These are phyloP conservation scores for Melinopterus prodromus DNA, from an alignment of 2,888 invertebrate genomes.

Conservation along the genomic window DNA sequence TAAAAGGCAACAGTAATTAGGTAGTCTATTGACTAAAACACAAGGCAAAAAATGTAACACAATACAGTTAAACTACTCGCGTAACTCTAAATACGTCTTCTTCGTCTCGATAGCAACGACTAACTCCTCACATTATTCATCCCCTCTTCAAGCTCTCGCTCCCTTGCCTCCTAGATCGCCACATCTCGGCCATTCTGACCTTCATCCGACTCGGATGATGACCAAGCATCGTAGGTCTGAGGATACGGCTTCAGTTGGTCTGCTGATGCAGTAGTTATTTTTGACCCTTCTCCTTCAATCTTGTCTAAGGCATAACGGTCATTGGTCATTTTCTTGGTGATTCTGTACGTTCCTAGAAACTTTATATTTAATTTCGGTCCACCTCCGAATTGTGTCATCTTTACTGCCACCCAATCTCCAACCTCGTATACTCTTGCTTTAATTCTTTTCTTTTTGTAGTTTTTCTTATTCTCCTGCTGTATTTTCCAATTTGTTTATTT, in stretches of 20 bases:
- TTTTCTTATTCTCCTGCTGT: slow-evolving; percentile 40
- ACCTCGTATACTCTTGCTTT: slow-evolving; percentile 38
- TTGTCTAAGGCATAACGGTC: slow-evolving; percentile 11
- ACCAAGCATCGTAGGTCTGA: background rate
- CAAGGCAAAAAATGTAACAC: no score
- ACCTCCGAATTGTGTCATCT: slow-evolving; percentile 51
- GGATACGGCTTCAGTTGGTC: slow-evolving; percentile 10
- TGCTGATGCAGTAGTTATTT: slow-evolving; percentile 15
- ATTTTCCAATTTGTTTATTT: slow-evolving; percentile 30
- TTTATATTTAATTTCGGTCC: slow-evolving; percentile 50
- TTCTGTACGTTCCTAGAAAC: slow-evolving; percentile 51
- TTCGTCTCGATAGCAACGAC: no score
- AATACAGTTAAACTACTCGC: no score
- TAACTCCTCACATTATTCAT: no score
- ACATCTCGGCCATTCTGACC: no score
- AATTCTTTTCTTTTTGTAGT: slow-evolving; percentile 35
- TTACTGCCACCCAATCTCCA: slow-evolving; percentile 49
- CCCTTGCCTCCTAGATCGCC: no score
- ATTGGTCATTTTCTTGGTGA: slow-evolving; percentile 33
- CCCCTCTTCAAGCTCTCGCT: no score
- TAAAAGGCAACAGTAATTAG: no score
- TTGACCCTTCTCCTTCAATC: slow-evolving; percentile 13
- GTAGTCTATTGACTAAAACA: no score
- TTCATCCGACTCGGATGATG: no score
- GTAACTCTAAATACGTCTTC: no score